Percentiles rank a stretch among this genome's conserved stretches.
These are phyloP conservation scores for Acinonyx jubatus DNA, from an alignment of 2,113 vertebrate genomes.

Conservation along the genomic window DNA sequence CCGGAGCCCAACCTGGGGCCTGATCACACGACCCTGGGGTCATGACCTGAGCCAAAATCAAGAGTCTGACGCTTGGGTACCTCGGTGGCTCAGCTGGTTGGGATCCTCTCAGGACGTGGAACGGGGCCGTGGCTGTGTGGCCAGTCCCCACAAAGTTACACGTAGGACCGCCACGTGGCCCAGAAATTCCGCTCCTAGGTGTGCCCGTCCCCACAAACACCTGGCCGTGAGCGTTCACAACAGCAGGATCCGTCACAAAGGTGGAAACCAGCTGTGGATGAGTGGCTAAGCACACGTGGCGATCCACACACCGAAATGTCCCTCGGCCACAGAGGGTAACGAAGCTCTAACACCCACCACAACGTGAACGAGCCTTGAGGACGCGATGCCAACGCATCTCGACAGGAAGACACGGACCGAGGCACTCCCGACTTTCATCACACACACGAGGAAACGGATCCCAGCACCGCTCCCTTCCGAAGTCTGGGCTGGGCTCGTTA, in stretches of 20 bases:
- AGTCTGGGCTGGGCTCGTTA: not conserved
- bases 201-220: fast-evolving
- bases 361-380: fast-evolving
- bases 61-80: too few relatives aligned
- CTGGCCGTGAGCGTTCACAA: fast-evolving
- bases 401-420: fast-evolving
- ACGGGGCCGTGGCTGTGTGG: fast-evolving
- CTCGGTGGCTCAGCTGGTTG: too few relatives aligned
- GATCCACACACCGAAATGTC: fast-evolving
- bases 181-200: not conserved
- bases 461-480: too few relatives aligned
- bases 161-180: fast-evolving
- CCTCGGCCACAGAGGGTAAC: fast-evolving
- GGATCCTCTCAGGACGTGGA: fast-evolving
- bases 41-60: too few relatives aligned
- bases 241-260: fast-evolving
- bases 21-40: too few relatives aligned
- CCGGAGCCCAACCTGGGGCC: too few relatives aligned
- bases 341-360: not conserved
- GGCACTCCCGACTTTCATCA: not conserved
- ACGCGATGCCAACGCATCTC: fast-evolving
- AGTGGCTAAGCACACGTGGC: too few relatives aligned
- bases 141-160: fast-evolving
- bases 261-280: too few relatives aligned
- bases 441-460: fast-evolving